Base-by-base conservation (phyloP, 1,140 invertebrate genomes). In the Lasaia peninsularis region DNA sequence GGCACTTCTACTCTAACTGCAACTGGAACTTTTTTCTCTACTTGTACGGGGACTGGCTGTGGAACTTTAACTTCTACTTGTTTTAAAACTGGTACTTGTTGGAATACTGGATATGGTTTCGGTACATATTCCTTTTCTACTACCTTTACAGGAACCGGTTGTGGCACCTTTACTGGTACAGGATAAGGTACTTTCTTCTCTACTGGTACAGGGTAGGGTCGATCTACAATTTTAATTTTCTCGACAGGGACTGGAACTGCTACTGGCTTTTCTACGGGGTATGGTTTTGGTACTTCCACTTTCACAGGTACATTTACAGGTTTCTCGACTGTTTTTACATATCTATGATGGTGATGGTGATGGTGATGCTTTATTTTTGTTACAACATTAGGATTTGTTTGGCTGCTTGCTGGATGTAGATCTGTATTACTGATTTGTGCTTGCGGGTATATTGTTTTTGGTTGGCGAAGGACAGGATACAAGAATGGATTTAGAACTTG, bases 131-230 rank as follows among this genome's bases (percentile, higher is more conserved):
- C 86, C 55, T 88, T 90, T 59, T 90, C 86, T 0, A 90, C 74
- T 16, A 90, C 89, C 69, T 90, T 90, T 2, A 89, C 78, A 8
- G 86, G 85, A 48, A 90, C 80, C 0, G 89, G 89, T 53, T 91
- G 88, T 5, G 91, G 91, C 3, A 91, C 82, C 62, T 85, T 91
- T 60, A 94, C 92, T 63, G 92, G 91, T 8, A 93, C 91, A 0
- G 92, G 90, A 71, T 91, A 93, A 1, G 92, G 92, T 1, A 93
- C 89, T 71, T 91, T 92, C 71, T 92, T 92, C 63, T 93, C 93
- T 0, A 93, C 92, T 9, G 86, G 88, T 0, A 94, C 92, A 4
- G 90, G 89, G 56, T 91, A 91, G 0, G 92, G 91, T 69, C 93
- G 93, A 65, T 94, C 92, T 0, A 94, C 89, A 1, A 92, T 79